Base-by-base conservation (phyloP, 2,113 vertebrate species). In the Archocentrus centrarchus region DNA sequence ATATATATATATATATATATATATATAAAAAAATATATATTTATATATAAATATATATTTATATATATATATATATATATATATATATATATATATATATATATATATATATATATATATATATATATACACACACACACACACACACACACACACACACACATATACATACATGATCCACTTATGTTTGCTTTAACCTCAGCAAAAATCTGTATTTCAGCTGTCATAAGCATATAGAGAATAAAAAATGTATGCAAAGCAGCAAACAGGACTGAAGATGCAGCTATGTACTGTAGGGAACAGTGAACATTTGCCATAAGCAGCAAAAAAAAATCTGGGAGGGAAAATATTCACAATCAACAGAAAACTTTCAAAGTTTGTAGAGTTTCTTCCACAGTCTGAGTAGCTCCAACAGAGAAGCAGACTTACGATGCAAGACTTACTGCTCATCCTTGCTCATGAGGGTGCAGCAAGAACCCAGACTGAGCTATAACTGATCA, bases 351-450 rank as follows among this genome's bases (percentile, higher is more conserved):
- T 73, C 68, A 73, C 68, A 35, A 55, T 73, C 47, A 55, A 35
- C 47, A 73, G 68, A 73, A 73, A 73, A 73, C 68, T 35, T 73
- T 73, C 8, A 76, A 85, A 79, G 57, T 58, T 73, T 27, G 32
- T 37, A 30, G 70, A 24, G 22, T n/a, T 22, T 63, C 20, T 8
- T 32, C 59, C 35, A 32, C 63, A 44, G 76, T 58, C 15, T 4
- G 44, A 59, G 47, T 27, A 59, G 50, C 47, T 11, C 47, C 27
- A 55, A 73, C 27, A 73, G 17, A n/a, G 68, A 60, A 30, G 44
- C 20, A 3, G 60, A 50, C 13, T 78, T 9, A 58, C 62, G 2
- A 77, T 27, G 57, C 47, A 53, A 73, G 66, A 73, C 32, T 73
- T 73, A 55, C 47, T 55, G 50, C 55, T 73, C 11, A 0, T 0